A percentile compares a stretch with the other conserved stretches of the same genome.
phyloP scores from a whole-genome alignment of 2,888 invertebrate genomes.

The Drosophila ustulata region DNA sequence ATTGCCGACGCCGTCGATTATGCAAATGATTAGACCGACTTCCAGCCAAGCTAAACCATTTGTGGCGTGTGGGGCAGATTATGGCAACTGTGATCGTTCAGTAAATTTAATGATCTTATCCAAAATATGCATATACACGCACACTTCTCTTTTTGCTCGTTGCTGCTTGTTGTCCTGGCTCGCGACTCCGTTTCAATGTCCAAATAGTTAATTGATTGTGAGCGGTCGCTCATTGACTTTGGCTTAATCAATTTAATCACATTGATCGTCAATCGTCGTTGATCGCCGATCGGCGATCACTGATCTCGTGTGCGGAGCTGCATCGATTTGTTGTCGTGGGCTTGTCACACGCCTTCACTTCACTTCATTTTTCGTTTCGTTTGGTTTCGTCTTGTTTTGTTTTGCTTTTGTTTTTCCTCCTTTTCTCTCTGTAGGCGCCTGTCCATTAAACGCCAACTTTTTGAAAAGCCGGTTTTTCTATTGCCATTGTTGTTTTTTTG shows the following conservation, averaged over 20 bases:
- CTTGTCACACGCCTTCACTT: slow-evolving; percentile 71
- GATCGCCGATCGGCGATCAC: slow-evolving; percentile 43
- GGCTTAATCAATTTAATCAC: slow-evolving; percentile 70
- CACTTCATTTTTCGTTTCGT: slow-evolving; percentile 34
- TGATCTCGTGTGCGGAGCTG: slow-evolving; percentile 61
- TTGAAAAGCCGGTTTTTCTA: slow-evolving; percentile 62
- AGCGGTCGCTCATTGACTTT: slow-evolving; percentile 76
- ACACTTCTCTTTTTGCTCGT: background rate
- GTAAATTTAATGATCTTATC: slow-evolving; percentile 56
- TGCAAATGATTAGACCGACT: slow-evolving; percentile 43
- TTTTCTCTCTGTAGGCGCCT: slow-evolving; percentile 54
- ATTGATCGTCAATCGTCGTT: slow-evolving; percentile 22
- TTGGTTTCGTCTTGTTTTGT: slow-evolving; percentile 27
- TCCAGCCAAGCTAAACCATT: too few species aligned
- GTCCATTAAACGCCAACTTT: slow-evolving; percentile 32
- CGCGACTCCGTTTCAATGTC: slow-evolving; percentile 54
- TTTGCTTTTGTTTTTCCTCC: slow-evolving; percentile 53
- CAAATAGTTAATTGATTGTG: slow-evolving; percentile 73
- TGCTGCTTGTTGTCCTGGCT: background rate
- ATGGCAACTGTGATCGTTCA: slow-evolving; percentile 46
- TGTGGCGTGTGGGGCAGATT: too few species aligned
- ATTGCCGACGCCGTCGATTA: slow-evolving; percentile 30
- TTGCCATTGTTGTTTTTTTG: slow-evolving; percentile 18
- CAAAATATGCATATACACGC: slow-evolving; percentile 15
- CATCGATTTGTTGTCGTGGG: slow-evolving; percentile 60